Evolutionary conservation across 1,140 invertebrate genomes (phyloP).

Genomic region (Caenorhabditis inopinata): DNA sequence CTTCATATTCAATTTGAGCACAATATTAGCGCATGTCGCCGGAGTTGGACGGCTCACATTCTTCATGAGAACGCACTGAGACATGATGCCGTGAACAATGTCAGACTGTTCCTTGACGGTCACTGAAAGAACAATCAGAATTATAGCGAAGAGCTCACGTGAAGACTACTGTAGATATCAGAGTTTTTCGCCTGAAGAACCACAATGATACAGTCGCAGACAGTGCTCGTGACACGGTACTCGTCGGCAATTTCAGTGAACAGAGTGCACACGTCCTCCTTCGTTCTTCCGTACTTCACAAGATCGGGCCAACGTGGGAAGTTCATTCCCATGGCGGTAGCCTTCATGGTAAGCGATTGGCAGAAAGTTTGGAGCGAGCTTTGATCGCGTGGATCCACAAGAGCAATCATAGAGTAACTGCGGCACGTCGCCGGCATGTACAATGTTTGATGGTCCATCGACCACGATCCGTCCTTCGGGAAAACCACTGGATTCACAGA

Average conservation of each 20-base stretch:
- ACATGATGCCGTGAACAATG: constrained; percentile 75
- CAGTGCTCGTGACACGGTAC: constrained; percentile 42
- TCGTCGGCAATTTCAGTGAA: constrained; percentile 51
- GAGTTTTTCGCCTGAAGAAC: constrained; percentile 54
- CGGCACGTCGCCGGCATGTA: constrained; percentile 54
- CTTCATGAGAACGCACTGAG: constrained; percentile 77
- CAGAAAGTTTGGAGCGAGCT: constrained; percentile 52
- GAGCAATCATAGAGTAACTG: constrained; percentile 51
- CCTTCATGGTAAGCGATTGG: constrained; percentile 46
- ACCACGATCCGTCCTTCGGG: constrained; percentile 58
- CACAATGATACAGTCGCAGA: constrained; percentile 56
- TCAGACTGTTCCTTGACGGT: constrained; percentile 77
- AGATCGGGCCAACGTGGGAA: constrained; percentile 56
- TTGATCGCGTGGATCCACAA: constrained; percentile 54
- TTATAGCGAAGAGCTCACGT: too few relatives aligned
- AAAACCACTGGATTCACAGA: constrained; percentile 42
- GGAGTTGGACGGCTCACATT: constrained; percentile 68
- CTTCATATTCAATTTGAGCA: constrained; percentile 77
- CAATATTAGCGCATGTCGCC: constrained; percentile 74
- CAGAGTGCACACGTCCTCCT: constrained; percentile 46
- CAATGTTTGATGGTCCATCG: constrained; percentile 53
- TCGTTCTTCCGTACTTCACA: constrained; percentile 52
- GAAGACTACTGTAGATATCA: constrained; percentile 58
- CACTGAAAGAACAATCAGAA: constrained; percentile 55
- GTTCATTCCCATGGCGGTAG: constrained; percentile 50